These are phyloP conservation scores for Zootoca vivipara DNA, from an alignment of 2,113 vertebrate species.

Conservation along the genomic window DNA sequence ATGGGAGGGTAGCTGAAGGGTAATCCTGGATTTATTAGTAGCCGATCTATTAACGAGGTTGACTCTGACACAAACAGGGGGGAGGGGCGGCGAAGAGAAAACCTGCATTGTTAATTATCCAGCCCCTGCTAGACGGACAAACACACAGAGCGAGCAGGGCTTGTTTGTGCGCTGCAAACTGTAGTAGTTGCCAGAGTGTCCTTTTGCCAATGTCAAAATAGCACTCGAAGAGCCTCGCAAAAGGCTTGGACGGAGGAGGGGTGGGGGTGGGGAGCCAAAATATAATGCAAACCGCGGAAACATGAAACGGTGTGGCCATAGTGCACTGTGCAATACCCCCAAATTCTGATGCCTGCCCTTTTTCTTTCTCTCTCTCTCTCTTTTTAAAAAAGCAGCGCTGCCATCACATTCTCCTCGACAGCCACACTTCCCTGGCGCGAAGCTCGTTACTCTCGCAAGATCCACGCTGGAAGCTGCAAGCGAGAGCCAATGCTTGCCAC, in stretches of 20 bases:
- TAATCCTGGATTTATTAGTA: neutral
- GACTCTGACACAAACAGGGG: slow-evolving; percentile 51
- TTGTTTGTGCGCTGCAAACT: neutral
- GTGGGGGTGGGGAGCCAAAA: neutral
- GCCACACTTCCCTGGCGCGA: neutral
- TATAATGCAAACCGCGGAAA: neutral
- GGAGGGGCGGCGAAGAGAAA: slow-evolving; percentile 18
- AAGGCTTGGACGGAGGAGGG: neutral
- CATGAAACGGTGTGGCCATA: no score
- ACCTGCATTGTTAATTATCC: slow-evolving; percentile 57
- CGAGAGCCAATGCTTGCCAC: neutral
- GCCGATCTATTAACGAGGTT: slow-evolving; percentile 22
- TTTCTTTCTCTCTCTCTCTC: no score
- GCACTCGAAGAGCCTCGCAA: neutral
- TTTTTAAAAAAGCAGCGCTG: no score
- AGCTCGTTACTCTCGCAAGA: neutral
- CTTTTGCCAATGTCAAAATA: slow-evolving; percentile 68
- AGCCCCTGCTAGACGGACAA: slow-evolving; percentile 1
- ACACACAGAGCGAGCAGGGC: slow-evolving; percentile 28
- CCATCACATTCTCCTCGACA: neutral
- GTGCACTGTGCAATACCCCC: no score
- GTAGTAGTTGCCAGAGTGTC: slow-evolving; percentile 57
- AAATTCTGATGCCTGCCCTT: neutral
- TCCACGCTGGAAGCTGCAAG: neutral
- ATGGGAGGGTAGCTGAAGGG: neutral